Conservation (phyloP, 2,888 invertebrate species). For the Cremastobaeus sp. region DNA sequence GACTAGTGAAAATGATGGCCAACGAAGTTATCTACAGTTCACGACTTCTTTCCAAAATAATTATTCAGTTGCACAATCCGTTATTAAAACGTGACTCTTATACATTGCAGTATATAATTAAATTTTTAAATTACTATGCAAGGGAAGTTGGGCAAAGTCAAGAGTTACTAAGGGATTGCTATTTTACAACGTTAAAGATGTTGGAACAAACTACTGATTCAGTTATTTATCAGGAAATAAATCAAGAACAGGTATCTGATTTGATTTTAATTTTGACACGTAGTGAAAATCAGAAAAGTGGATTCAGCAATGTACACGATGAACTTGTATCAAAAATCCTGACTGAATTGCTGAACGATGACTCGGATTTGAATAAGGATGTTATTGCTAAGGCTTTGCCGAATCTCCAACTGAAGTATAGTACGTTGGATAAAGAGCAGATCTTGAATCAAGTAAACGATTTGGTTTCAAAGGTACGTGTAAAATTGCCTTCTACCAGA, state of each 20-base stretch:
- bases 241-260: conserved; percentile 85
- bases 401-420: conserved; percentile 67
- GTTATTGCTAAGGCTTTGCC: conserved; percentile 70
- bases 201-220: conserved; percentile 86
- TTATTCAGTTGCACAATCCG: conserved; percentile 91
- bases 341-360: conserved; percentile 68
- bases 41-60: conserved; percentile 83
- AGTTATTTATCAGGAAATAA: conserved; percentile 86
- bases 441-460: conserved; percentile 66
- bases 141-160: conserved; percentile 81
- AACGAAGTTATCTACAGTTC: conserved; percentile 84
- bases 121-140: conserved; percentile 83
- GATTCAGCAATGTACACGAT: conserved; percentile 69
- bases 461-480: conserved; percentile 60
- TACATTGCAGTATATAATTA: conserved; percentile 84
- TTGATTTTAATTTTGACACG: conserved; percentile 86
- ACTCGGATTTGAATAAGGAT: conserved; percentile 67
- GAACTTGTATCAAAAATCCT: conserved; percentile 71
- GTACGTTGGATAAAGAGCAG: conserved; percentile 65
- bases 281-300: conserved; percentile 44
- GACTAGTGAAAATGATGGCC: conserved; percentile 84
- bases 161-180: conserved; percentile 82
- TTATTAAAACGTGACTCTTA: conserved; percentile 83
- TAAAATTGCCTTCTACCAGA: background rate
- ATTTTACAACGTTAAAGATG: conserved; percentile 85